Conservation (phyloP, 2,113 vertebrate species). For the Neodon shergylaensis region DNA sequence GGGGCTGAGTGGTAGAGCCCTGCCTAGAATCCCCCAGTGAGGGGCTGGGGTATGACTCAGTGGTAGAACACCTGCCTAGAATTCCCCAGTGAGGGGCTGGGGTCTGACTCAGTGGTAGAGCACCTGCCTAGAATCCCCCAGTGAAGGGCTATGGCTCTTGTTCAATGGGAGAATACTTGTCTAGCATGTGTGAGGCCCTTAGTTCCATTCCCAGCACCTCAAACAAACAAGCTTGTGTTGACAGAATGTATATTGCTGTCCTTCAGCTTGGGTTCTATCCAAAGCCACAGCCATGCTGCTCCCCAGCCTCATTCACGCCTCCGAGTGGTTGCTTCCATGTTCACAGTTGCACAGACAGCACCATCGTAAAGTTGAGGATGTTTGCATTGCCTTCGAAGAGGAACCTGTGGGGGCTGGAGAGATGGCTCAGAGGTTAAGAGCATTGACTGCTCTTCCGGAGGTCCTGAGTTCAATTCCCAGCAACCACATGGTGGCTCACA, state of each 20-base stretch:
- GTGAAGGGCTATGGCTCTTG: neutral
- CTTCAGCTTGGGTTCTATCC: neutral
- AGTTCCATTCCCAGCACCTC: neutral
- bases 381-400: neutral
- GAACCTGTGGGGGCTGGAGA: too few species aligned
- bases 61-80: neutral
- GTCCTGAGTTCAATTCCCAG: too few species aligned
- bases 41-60: neutral
- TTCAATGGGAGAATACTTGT: neutral
- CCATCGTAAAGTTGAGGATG: neutral
- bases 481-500: too few species aligned
- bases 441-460: too few species aligned
- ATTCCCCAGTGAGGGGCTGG: neutral
- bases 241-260: neutral
- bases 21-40: neutral
- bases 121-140: neutral
- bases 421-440: too few species aligned
- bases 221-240: neutral
- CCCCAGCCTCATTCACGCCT: neutral
- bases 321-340: neutral
- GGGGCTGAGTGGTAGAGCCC: neutral
- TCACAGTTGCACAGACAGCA: too few species aligned
- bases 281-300: rapidly evolving
- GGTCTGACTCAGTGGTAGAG: neutral
- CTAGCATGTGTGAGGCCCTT: neutral